These are phyloP conservation scores for Leptothorax acervorum DNA, from an alignment of 2,888 invertebrate species.

Conservation along the genomic window DNA sequence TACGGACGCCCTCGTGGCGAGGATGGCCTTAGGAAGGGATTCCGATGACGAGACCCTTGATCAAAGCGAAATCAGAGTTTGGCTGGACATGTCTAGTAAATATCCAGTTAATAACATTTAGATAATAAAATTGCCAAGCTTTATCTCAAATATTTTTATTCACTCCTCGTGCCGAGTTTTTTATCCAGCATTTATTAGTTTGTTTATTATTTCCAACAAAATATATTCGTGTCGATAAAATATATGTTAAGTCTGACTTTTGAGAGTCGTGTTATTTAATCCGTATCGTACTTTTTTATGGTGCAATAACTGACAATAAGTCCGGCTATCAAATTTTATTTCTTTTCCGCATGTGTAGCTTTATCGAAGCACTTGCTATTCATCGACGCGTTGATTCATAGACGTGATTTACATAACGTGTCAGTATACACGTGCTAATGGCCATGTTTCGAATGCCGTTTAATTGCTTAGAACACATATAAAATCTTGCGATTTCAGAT, in stretches of 20 bases:
- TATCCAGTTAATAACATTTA: slow-evolving; percentile 57
- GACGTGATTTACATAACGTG: background rate
- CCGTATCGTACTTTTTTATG: too few species aligned
- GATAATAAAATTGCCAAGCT: background rate
- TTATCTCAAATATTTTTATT: background rate
- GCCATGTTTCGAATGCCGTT: background rate
- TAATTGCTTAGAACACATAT: background rate
- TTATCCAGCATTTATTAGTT: too few species aligned
- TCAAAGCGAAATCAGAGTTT: slow-evolving; percentile 94
- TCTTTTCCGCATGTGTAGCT: background rate
- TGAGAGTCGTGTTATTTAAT: too few species aligned
- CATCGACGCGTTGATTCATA: background rate
- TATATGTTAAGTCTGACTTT: too few species aligned
- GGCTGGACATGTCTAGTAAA: slow-evolving; percentile 96
- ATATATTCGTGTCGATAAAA: too few species aligned
- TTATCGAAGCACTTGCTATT: background rate
- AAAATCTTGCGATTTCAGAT: slow-evolving; percentile 86
- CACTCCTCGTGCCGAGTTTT: too few species aligned
- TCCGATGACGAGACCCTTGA: slow-evolving; percentile 95
- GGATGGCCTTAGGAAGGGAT: slow-evolving; percentile 92
- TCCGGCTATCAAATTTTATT: background rate
- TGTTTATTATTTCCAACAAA: too few species aligned
- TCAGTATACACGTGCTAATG: background rate
- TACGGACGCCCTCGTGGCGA: slow-evolving; percentile 93
- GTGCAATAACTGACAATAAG: too few species aligned